phyloP scores from a whole-genome alignment of 2,888 invertebrate genomes.

The Orchesellides sinensis region DNA sequence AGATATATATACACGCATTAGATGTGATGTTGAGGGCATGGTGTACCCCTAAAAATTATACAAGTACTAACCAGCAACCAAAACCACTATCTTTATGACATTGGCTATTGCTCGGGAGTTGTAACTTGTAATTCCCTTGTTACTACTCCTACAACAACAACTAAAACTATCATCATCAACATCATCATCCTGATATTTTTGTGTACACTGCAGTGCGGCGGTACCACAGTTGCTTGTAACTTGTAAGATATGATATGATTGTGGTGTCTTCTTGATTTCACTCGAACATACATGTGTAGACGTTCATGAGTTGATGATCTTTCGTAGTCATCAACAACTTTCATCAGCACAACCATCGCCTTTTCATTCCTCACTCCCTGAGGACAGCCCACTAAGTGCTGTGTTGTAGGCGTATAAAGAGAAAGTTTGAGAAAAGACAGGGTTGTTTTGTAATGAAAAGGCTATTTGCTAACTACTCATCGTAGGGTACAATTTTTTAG shows the following conservation, averaged over 20 bases:
- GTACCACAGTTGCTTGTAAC: neutral
- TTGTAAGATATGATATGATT: neutral
- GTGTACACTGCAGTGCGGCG: slow-evolving; percentile 16
- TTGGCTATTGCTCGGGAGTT: slow-evolving; percentile 11
- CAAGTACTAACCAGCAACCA: slow-evolving; percentile 5
- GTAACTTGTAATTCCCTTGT: slow-evolving; percentile 30
- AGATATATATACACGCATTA: too few relatives aligned
- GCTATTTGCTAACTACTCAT: neutral
- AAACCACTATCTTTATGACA: slow-evolving; percentile 15
- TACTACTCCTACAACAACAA: neutral
- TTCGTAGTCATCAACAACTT: neutral
- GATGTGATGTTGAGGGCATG: too few relatives aligned
- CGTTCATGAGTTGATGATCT: neutral
- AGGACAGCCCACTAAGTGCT: neutral
- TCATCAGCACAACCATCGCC: neutral
- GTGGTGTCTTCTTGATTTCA: slow-evolving; percentile 11
- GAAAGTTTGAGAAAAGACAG: neutral
- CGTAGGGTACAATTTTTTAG: neutral
- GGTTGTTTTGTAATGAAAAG: neutral
- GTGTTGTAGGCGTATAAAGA: neutral
- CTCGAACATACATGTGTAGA: neutral
- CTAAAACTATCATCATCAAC: slow-evolving; percentile 5
- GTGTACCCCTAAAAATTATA: slow-evolving; percentile 3
- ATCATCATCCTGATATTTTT: neutral
- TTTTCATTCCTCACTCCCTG: neutral